Evolutionary conservation across 2,113 vertebrate genomes (phyloP).

Genomic region (Andinoacara biseriatus): DNA sequence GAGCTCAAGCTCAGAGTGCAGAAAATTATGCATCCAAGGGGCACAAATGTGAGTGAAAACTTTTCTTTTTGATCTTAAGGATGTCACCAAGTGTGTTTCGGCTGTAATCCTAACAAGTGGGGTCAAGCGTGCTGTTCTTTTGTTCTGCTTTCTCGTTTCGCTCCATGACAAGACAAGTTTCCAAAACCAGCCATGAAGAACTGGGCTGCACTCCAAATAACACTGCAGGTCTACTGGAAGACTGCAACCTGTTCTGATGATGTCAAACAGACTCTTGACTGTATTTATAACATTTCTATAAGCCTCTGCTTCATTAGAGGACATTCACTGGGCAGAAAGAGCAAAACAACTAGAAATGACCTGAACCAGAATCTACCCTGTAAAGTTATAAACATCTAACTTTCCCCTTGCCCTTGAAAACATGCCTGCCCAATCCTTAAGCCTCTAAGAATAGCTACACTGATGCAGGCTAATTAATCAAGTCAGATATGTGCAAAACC

Average conservation of each 20-base stretch:
- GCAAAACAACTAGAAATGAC: background rate
- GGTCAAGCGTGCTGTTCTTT: constrained; percentile 46
- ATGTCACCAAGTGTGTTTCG: constrained; percentile 46
- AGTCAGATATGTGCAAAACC: constrained; percentile 21
- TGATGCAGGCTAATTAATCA: constrained; percentile 30
- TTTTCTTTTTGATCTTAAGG: constrained; percentile 33
- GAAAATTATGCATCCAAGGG: background rate
- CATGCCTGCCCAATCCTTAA: background rate
- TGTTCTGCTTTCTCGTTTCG: constrained; percentile 58
- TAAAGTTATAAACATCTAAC: constrained; percentile 24
- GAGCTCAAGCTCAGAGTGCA: background rate
- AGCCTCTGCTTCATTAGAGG: constrained; percentile 30
- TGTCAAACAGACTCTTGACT: constrained; percentile 62
- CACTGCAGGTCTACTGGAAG: constrained; percentile 41
- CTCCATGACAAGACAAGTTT: constrained; percentile 58
- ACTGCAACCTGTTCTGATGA: constrained; percentile 45
- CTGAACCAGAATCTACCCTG: constrained; percentile 4
- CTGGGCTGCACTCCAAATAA: constrained; percentile 67
- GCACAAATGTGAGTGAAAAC: background rate
- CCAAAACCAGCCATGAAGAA: constrained; percentile 64
- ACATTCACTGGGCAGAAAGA: constrained; percentile 21
- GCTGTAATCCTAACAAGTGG: constrained; percentile 25
- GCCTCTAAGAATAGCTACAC: constrained; percentile 48
- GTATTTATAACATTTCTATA: constrained; percentile 46
- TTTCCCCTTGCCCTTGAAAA: constrained; percentile 29